phyloP scores from a whole-genome alignment of 2,113 vertebrate genomes.

The Sebastes fasciatus region DNA sequence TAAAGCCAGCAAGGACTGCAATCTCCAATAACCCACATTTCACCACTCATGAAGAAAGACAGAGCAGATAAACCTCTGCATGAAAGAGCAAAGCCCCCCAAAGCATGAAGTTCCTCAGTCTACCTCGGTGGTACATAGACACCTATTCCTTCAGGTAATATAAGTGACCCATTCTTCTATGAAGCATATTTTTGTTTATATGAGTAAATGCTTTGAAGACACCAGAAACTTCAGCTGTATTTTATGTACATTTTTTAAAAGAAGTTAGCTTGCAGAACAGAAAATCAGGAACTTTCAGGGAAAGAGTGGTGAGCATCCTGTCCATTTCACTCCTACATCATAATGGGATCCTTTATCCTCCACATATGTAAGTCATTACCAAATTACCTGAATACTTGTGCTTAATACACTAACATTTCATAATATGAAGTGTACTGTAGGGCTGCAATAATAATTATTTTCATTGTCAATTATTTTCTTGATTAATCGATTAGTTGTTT shows the following conservation, averaged over 20 bases:
- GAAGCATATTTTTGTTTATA: background rate
- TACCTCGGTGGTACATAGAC: background rate
- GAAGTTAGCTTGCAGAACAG: slow-evolving; percentile 4
- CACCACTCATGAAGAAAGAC: slow-evolving; percentile 11
- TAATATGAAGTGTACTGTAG: background rate
- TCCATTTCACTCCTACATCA: background rate
- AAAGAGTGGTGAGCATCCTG: slow-evolving; percentile 50
- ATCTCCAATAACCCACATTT: slow-evolving; percentile 2
- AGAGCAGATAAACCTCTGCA: background rate
- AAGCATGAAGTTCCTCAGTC: background rate
- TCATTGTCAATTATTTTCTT: no score
- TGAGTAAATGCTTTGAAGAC: background rate
- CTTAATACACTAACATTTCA: background rate
- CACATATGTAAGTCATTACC: background rate
- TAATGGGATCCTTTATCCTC: background rate
- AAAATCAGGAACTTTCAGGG: slow-evolving; percentile 26
- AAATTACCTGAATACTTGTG: background rate
- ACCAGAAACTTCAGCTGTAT: background rate
- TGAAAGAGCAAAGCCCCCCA: slow-evolving; percentile 5
- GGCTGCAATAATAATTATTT: no score
- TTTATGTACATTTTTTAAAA: background rate
- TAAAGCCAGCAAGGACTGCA: background rate
- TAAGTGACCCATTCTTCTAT: background rate
- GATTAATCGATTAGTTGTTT: no score
- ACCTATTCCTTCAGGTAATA: background rate